Evolutionary conservation across 2,797 vertebrate genomes (phyloP), one percentile per base, ranked within the genome.

Genomic region (Buphagus erythrorhynchus): DNA sequence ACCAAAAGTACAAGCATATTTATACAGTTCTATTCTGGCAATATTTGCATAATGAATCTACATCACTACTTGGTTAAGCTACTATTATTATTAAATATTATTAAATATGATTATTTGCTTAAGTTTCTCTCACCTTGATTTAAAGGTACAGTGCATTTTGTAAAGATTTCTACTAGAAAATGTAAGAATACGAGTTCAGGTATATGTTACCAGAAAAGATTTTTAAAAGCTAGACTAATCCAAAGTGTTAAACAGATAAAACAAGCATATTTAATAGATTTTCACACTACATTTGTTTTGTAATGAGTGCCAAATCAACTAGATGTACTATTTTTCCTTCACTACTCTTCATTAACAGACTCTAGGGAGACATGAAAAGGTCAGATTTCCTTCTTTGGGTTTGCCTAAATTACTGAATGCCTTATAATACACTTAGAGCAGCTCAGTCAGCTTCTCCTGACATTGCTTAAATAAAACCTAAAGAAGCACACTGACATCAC

Each of bases 91-190:
- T 40, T 29, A 54, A 6, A 40, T 20, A 62, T 5, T 48, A 31
- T 40, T 40, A 54, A 69, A 62, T 69, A 69, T 0, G 0, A 31
- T 61, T 40, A 54, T 54, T 61, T 68, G 40, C 11, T 54, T 21
- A 61, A 33, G 8, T 33, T 62, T 69, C 48, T 69, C 14, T 62
- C 10, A 35, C 9, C 13, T 54, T 46, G 25, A 40, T 54, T 76
- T 68, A 35, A 69, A 61, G 6, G 29, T 29, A 61, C 0, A 1
- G 29, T 33, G 16, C 14, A 69, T 54, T 86, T 54, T 97, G 31
- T 97, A 97, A 46, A 97, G 97, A 66, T 98, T 98, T 92, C 96
- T 96, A 83, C 97, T 97, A 86, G 74, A 74, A 85, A 81, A 88
- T 36, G 9, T 62, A 85, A 88, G 25, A 90, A 63, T 59, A 93